A percentile compares a stretch with the other conserved stretches of the same genome.
These are phyloP conservation scores for Papilio dardanus DNA, from an alignment of 1,140 invertebrate species.

Conservation along the genomic window DNA sequence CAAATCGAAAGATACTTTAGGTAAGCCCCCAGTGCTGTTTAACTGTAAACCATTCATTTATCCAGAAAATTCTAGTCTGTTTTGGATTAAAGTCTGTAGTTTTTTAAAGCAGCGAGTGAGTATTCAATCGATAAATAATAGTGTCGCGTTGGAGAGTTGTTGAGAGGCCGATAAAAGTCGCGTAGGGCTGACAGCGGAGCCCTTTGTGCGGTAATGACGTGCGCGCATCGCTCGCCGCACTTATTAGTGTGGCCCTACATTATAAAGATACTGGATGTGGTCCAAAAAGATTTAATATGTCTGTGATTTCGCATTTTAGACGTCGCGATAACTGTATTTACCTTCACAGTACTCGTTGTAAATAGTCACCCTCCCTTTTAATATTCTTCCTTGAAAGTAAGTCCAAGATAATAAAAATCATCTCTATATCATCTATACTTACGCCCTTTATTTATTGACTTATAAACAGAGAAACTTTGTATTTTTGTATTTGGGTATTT, in stretches of 20 bases:
- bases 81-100: constrained; percentile 11
- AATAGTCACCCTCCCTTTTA: not conserved
- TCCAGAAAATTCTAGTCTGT: not conserved
- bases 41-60: too few species aligned
- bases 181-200: constrained; percentile 46
- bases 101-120: not conserved
- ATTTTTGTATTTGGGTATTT: too few species aligned
- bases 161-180: constrained; percentile 46
- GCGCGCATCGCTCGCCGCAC: constrained; percentile 59
- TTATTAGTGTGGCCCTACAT: constrained; percentile 55
- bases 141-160: constrained; percentile 25
- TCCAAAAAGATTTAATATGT: not conserved
- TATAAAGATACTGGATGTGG: constrained; percentile 49
- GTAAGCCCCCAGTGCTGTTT: too few species aligned
- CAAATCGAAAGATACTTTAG: too few species aligned
- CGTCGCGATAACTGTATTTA: not conserved
- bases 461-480: too few species aligned
- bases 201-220: constrained; percentile 68
- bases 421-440: too few species aligned
- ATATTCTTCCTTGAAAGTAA: too few species aligned
- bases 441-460: too few species aligned
- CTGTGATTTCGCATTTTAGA: not conserved
- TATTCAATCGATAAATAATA: constrained; percentile 36
- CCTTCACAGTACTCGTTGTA: not conserved
- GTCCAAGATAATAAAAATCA: too few species aligned